phyloP scores from a whole-genome alignment of 2,888 invertebrate species.

The Bruchidius siliquastri region DNA sequence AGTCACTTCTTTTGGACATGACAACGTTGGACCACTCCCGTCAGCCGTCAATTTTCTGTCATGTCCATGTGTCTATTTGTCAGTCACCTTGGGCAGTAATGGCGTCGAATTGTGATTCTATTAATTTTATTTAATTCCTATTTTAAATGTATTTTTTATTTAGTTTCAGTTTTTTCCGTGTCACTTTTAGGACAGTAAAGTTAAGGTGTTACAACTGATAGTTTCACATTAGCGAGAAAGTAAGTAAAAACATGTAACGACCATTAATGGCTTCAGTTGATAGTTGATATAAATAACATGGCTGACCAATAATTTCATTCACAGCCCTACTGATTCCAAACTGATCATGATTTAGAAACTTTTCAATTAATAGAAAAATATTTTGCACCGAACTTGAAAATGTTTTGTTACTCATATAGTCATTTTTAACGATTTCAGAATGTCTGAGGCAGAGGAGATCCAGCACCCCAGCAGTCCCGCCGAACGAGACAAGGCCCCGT shows the following conservation, averaged over 20 bases:
- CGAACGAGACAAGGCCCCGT: slow-evolving; percentile 46
- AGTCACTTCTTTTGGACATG: no score
- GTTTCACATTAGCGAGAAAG: slow-evolving; percentile 16
- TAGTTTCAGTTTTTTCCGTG: slow-evolving; percentile 20
- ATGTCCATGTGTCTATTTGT: no score
- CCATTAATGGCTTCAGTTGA: slow-evolving; percentile 2
- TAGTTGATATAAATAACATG: slow-evolving; percentile 6
- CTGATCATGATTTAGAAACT: not conserved
- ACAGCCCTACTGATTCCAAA: not conserved
- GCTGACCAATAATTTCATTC: not conserved
- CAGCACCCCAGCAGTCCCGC: slow-evolving; percentile 51
- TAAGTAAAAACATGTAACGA: slow-evolving; percentile 20
- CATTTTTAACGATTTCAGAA: slow-evolving; percentile 25
- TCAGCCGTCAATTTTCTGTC: no score
- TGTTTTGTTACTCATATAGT: not conserved
- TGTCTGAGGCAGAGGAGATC: slow-evolving; percentile 37
- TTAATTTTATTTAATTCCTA: slow-evolving; percentile 8
- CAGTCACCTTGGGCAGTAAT: slow-evolving; percentile 6
- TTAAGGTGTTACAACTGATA: slow-evolving; percentile 16
- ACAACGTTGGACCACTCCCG: no score
- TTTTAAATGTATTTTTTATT: slow-evolving; percentile 15
- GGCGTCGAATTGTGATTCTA: slow-evolving; percentile 15
- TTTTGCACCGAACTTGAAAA: not conserved
- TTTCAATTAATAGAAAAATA: not conserved
- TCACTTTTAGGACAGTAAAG: slow-evolving; percentile 24